Evolutionary conservation across 2,888 invertebrate genomes (phyloP).

Genomic region (Ethmia dodecea): DNA sequence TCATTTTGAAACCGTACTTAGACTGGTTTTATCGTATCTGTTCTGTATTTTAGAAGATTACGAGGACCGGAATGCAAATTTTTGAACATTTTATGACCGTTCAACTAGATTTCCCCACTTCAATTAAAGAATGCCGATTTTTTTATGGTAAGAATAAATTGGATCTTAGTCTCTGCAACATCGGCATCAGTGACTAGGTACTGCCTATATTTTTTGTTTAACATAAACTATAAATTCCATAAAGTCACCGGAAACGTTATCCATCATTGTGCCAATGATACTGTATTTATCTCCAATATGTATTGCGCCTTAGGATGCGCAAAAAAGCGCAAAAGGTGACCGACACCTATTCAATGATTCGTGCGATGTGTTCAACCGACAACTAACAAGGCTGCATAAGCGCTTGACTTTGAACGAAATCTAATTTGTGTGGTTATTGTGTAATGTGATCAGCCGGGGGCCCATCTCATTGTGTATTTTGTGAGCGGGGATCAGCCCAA

Average conservation of each 20-base stretch:
- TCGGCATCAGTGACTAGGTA: too few species aligned
- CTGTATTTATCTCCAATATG: slow-evolving; percentile 21
- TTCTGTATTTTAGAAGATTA: slow-evolving; percentile 22
- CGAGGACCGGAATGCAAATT: slow-evolving; percentile 26
- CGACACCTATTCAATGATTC: slow-evolving; percentile 63
- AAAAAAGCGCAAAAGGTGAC: slow-evolving; percentile 54
- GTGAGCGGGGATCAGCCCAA: slow-evolving; percentile 49
- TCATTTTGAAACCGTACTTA: slow-evolving; percentile 48
- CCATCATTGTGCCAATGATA: slow-evolving; percentile 17
- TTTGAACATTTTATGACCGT: slow-evolving; percentile 5
- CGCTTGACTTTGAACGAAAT: slow-evolving; percentile 75
- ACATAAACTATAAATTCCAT: not conserved
- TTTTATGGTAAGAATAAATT: too few species aligned
- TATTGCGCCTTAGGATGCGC: slow-evolving; percentile 20
- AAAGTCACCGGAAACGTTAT: slow-evolving; percentile 13
- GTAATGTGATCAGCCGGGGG: slow-evolving; percentile 59
- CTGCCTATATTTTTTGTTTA: too few species aligned
- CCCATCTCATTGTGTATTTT: slow-evolving; percentile 47
- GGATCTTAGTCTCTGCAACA: too few species aligned
- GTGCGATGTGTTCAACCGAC: slow-evolving; percentile 61
- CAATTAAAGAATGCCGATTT: too few species aligned
- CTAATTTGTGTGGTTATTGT: slow-evolving; percentile 76
- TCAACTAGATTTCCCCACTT: too few species aligned
- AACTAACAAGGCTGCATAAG: slow-evolving; percentile 66
- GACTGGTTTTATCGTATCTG: slow-evolving; percentile 13